These are phyloP conservation scores for Drosophila affinis DNA, from an alignment of 2,888 invertebrate genomes.

Conservation along the genomic window DNA sequence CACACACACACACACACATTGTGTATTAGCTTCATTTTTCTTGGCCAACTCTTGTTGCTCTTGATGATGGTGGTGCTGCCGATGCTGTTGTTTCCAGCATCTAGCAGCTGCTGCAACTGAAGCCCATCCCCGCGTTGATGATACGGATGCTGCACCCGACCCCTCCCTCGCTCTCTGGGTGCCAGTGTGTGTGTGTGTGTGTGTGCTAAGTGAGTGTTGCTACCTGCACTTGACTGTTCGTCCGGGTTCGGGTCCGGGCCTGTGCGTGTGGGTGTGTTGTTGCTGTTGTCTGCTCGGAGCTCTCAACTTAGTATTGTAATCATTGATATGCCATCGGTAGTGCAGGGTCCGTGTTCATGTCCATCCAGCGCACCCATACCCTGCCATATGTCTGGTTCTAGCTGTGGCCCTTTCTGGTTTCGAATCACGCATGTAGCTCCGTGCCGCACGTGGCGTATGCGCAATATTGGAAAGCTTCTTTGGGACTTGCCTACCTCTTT, in stretches of 20 bases:
- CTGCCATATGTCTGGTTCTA: neutral
- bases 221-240: slow-evolving; percentile 26
- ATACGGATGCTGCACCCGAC: slow-evolving; percentile 14
- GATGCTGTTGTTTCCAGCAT: slow-evolving; percentile 36
- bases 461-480: slow-evolving; percentile 47
- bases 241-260: neutral
- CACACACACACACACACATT: slow-evolving; percentile 26
- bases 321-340: slow-evolving; percentile 58
- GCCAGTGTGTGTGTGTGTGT: slow-evolving; percentile 10
- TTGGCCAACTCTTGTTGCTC: slow-evolving; percentile 25
- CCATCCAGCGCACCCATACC: neutral
- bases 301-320: slow-evolving; percentile 50
- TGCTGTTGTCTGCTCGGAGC: slow-evolving; percentile 26
- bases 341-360: neutral
- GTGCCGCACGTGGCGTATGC: slow-evolving; percentile 66
- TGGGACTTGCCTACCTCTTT: slow-evolving; percentile 10
- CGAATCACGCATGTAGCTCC: slow-evolving; percentile 29
- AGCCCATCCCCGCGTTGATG: slow-evolving; percentile 28
- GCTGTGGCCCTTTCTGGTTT: slow-evolving; percentile 3
- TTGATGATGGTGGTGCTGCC: neutral
- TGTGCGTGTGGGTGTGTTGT: neutral
- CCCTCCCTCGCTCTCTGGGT: too few relatives aligned
- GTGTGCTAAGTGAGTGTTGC: slow-evolving; percentile 44
- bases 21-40: slow-evolving; percentile 64
- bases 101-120: slow-evolving; percentile 49